phyloP scores from a whole-genome alignment of 2,888 invertebrate genomes.

The Stratiomys singularior region DNA sequence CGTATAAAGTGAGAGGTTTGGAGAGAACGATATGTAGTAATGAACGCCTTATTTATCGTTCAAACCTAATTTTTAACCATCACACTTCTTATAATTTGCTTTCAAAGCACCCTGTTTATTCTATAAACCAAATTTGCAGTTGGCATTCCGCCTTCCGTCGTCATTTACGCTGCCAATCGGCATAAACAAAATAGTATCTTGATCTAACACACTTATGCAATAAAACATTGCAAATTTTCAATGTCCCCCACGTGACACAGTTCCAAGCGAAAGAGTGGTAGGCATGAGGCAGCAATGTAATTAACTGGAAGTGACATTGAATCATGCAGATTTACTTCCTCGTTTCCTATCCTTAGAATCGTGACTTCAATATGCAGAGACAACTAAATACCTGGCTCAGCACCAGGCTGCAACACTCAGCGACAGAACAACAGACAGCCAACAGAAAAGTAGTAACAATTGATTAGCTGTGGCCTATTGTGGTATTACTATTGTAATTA shows the following conservation, averaged over 20 bases:
- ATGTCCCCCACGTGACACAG: conserved; percentile 40
- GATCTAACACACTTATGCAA: not conserved
- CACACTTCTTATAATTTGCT: no score
- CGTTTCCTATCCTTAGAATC: conserved; percentile 41
- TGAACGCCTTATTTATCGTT: no score
- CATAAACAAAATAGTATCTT: conserved; percentile 22
- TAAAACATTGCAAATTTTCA: conserved; percentile 40
- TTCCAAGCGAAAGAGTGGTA: conserved; percentile 5
- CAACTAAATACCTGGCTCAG: not conserved
- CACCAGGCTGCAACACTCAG: not conserved
- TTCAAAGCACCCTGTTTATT: not conserved
- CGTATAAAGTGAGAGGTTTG: no score
- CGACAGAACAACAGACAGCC: not conserved
- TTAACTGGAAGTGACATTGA: conserved; percentile 39
- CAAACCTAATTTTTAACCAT: no score
- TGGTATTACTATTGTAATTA: conserved; percentile 21
- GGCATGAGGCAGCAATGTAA: not conserved
- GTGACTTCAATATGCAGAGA: conserved; percentile 17
- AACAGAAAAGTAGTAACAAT: not conserved
- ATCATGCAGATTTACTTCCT: conserved; percentile 38
- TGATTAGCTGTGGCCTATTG: not conserved
- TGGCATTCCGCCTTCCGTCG: not conserved
- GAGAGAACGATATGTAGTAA: no score
- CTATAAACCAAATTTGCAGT: not conserved
- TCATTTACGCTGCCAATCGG: not conserved